phyloP scores from a whole-genome alignment of 2,888 invertebrate genomes.

The Apodemia hepburni region DNA sequence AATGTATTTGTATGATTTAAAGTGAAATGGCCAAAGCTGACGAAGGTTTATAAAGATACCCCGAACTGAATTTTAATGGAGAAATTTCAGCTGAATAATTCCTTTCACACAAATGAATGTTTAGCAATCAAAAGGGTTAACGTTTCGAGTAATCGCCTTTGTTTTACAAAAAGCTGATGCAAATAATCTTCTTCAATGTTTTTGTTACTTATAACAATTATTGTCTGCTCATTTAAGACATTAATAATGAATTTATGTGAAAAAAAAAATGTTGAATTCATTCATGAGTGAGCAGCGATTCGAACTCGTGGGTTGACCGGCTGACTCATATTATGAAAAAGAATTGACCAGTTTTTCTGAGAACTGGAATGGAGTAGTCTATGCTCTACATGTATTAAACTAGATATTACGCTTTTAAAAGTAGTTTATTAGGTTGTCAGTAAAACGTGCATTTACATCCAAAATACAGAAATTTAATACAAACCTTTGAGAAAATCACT shows the following conservation, averaged over 20 bases:
- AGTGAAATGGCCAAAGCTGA: constrained; percentile 3
- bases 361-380: no score
- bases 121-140: constrained; percentile 23
- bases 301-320: no score
- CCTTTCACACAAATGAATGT: constrained; percentile 18
- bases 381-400: background rate
- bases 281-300: no score
- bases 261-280: background rate
- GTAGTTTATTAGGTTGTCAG: no score
- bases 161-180: constrained; percentile 7
- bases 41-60: constrained; percentile 4
- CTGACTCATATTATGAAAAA: no score
- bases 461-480: no score
- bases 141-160: constrained; percentile 10
- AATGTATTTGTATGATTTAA: background rate
- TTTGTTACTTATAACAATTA: constrained; percentile 2
- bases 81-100: constrained; percentile 11
- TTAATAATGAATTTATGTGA: background rate
- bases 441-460: no score
- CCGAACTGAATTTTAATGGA: constrained; percentile 11
- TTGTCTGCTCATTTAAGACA: background rate
- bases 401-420: background rate
- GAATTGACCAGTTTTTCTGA: no score
- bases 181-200: background rate
- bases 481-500: no score